These are phyloP conservation scores for Sitodiplosis mosellana DNA, from an alignment of 1,140 invertebrate genomes.

Conservation along the genomic window DNA sequence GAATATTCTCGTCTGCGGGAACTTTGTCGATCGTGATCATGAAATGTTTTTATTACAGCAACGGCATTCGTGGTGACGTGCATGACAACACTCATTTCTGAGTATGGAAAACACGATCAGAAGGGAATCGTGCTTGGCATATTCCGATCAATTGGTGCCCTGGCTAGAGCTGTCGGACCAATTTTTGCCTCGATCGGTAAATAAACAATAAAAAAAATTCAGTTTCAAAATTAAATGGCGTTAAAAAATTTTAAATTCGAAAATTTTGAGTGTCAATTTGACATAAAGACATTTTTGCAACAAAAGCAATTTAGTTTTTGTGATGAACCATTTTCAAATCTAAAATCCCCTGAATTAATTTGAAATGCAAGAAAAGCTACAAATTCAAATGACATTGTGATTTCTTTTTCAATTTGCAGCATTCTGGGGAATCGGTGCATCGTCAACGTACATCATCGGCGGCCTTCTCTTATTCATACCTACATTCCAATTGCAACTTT, in stretches of 20 bases:
- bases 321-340: too few relatives aligned
- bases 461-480: slow-evolving; percentile 35
- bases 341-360: too few relatives aligned
- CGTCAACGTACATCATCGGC: slow-evolving; percentile 52
- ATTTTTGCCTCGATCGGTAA: slow-evolving; percentile 61
- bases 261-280: too few relatives aligned
- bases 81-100: slow-evolving; percentile 74
- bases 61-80: slow-evolving; percentile 90
- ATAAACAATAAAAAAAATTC: slow-evolving; percentile 7
- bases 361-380: too few relatives aligned
- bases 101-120: slow-evolving; percentile 60
- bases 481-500: neutral
- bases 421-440: slow-evolving; percentile 65
- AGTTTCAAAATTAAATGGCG: slow-evolving; percentile 4
- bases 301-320: too few relatives aligned
- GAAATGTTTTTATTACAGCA: slow-evolving; percentile 31
- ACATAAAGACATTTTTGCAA: too few relatives aligned
- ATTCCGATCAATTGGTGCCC: slow-evolving; percentile 80
- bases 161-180: slow-evolving; percentile 84
- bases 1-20: neutral
- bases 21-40: neutral
- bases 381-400: neutral
- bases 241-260: slow-evolving; percentile 4
- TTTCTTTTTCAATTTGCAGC: slow-evolving; percentile 32
- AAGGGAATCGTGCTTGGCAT: slow-evolving; percentile 87